These are phyloP conservation scores for Oryzias sinensis DNA, from an alignment of 2,797 vertebrate genomes.

Conservation along the genomic window DNA sequence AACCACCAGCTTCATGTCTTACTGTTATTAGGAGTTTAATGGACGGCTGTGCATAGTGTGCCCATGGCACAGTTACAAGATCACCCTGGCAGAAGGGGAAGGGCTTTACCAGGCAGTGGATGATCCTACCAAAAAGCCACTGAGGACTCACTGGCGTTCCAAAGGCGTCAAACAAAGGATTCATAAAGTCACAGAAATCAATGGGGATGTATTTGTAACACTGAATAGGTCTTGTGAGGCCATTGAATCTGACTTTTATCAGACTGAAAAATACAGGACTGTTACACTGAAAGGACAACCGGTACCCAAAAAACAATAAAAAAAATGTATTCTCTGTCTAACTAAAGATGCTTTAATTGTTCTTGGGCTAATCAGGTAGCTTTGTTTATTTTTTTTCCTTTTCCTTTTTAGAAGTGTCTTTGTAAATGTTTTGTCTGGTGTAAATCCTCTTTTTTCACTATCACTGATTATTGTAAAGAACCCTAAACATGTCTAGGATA, in stretches of 20 bases:
- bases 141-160: constrained; percentile 84
- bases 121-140: constrained; percentile 79
- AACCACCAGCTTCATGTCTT: constrained; percentile 4
- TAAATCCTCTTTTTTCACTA: too few relatives aligned
- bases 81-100: constrained; percentile 90
- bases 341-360: neutral
- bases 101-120: constrained; percentile 86
- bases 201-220: constrained; percentile 82
- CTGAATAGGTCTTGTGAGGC: constrained; percentile 76
- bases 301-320: constrained; percentile 15
- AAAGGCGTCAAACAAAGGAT: constrained; percentile 92
- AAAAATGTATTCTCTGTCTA: constrained; percentile 1
- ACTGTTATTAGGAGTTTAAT: constrained; percentile 81
- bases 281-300: constrained; percentile 21
- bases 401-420: neutral
- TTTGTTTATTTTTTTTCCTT: constrained; percentile 2
- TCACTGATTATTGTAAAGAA: too few relatives aligned
- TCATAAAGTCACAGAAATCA: constrained; percentile 81
- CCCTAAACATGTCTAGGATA: too few relatives aligned
- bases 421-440: neutral
- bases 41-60: constrained; percentile 87
- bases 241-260: constrained; percentile 87
- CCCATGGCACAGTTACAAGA: constrained; percentile 95
- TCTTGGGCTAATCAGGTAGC: neutral
- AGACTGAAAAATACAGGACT: constrained; percentile 78